Evolutionary conservation across 2,888 invertebrate species (phyloP).

Genomic region (Ornithoptera alexandrae): DNA sequence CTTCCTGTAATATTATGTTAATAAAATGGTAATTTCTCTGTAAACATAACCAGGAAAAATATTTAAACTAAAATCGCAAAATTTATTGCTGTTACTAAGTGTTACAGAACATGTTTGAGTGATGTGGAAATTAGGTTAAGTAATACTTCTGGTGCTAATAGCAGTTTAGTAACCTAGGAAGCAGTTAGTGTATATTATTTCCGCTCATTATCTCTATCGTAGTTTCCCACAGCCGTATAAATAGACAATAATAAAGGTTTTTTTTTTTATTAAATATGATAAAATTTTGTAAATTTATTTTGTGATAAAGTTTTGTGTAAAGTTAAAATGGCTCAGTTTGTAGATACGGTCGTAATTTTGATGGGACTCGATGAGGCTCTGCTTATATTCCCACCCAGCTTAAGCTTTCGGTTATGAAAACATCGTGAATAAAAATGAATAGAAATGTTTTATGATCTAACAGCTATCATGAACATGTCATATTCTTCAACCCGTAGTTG

Average conservation of each 20-base stretch:
- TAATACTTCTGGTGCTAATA: neutral
- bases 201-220: neutral
- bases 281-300: too few species aligned
- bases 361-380: neutral
- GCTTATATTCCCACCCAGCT: too few species aligned
- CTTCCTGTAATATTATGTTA: too few species aligned
- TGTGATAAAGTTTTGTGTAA: too few species aligned
- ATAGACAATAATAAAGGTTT: neutral
- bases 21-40: too few species aligned
- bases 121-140: constrained; percentile 3
- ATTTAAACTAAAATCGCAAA: neutral
- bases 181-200: neutral
- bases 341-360: too few species aligned
- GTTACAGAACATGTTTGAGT: neutral
- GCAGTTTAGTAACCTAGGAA: neutral
- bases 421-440: too few species aligned
- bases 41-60: neutral
- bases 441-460: neutral
- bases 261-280: too few species aligned
- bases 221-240: neutral
- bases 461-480: neutral
- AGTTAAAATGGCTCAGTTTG: too few species aligned
- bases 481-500: neutral
- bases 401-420: too few species aligned
- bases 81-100: neutral